phyloP scores from a whole-genome alignment of 1,140 invertebrate genomes.

The Leptestheria dahalacensis region DNA sequence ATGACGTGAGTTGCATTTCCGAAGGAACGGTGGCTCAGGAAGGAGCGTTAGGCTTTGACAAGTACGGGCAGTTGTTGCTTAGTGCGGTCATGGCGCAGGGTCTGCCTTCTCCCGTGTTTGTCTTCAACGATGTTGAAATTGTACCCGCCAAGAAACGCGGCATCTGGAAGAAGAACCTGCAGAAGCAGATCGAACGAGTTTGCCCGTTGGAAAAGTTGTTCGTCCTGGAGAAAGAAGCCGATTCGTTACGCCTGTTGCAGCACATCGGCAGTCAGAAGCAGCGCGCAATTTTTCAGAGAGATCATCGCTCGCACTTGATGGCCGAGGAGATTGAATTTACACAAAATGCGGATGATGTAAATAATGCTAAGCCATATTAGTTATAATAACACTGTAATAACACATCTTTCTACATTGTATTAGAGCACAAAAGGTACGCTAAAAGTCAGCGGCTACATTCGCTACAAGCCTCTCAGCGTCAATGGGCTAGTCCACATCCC shows the following conservation, averaged over 20 bases:
- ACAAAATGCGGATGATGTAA: conserved; percentile 28
- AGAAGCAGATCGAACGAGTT: conserved; percentile 58
- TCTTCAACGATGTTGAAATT: conserved; percentile 55
- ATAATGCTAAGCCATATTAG: neutral
- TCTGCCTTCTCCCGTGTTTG: conserved; percentile 59
- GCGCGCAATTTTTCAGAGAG: conserved; percentile 50
- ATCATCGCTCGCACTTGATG: conserved; percentile 60
- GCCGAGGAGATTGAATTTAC: conserved; percentile 61
- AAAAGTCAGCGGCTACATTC: conserved; percentile 68
- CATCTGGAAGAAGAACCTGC: conserved; percentile 53
- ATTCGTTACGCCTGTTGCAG: conserved; percentile 62
- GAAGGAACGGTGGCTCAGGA: conserved; percentile 26
- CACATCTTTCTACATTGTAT: conserved; percentile 16
- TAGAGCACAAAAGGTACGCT: conserved; percentile 45
- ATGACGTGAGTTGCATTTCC: conserved; percentile 4
- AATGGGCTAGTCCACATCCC: conserved; percentile 80
- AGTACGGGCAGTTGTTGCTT: conserved; percentile 56
- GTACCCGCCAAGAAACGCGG: conserved; percentile 53
- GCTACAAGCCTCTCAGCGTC: conserved; percentile 61
- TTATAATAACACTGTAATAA: neutral
- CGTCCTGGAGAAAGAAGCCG: conserved; percentile 51
- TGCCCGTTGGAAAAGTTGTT: conserved; percentile 69
- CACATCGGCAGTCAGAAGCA: conserved; percentile 68
- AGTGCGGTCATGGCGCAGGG: conserved; percentile 62
- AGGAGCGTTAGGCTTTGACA: conserved; percentile 45